Base-by-base conservation (phyloP, 2,797 vertebrate genomes). In the Sylvilagus floridanus region DNA sequence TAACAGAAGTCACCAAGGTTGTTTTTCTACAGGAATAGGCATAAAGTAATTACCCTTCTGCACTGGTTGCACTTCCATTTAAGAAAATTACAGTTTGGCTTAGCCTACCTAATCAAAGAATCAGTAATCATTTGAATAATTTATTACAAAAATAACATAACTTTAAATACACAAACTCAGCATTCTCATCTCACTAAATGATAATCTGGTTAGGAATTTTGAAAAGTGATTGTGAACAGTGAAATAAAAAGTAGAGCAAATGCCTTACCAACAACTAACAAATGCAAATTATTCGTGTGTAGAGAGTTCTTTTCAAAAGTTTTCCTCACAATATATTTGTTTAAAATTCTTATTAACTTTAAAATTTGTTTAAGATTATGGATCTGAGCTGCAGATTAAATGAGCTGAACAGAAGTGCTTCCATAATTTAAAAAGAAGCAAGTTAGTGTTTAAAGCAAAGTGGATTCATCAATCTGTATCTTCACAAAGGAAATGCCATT, bases 21-120 rank as follows among this genome's bases (percentile, higher is more conserved):
- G 88, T 95, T 95, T 96, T 94, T 89, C 78, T 94, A 21, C 47
- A 90, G 63, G 16, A 52, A 52, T n/a, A 30, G 60, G 42, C 32
- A 52, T 9, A 82, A 54, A 82, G 7, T 10, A 75, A 68, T 35
- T 86, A 68, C 42, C 14, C 62, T 83, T n/a, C 17, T 81, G 2
- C 52, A n/a, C 30, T 83, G 63, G 47, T 35, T 83, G 11, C 42
- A 82, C 82, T 77, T 30, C 91, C 54, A 57, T 71, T 71, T 93
- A 87, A 42, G 4, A n/a, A 73, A 13, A 19, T 88, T 92, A 84
- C 19, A 66, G 68, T 92, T 88, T 82, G 50, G 6, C 47, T 73
- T 90, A 32, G 5, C 26, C 28, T 69, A 66, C 28, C 26, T 72
- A 91, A 69, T 65, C 84, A 84, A 90, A 87, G 35, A 89, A 66